Evolutionary conservation across 2,888 invertebrate genomes (phyloP).

Genomic region (Zeuzera pyrina): DNA sequence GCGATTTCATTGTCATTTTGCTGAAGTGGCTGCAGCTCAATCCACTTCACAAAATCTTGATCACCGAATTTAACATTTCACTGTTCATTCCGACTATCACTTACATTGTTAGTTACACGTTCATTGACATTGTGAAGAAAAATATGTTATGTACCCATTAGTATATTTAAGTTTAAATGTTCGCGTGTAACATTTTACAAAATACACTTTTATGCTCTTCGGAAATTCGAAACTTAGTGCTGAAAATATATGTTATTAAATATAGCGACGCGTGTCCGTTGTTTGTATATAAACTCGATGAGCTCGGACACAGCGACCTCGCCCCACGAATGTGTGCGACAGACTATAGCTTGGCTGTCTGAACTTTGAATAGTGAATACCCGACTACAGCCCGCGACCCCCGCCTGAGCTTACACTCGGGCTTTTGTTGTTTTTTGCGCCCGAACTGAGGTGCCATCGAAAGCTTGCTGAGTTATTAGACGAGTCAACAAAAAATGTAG

Average conservation of each 20-base stretch:
- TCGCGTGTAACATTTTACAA: too few relatives aligned
- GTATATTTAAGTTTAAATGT: too few relatives aligned
- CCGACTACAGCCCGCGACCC: constrained; percentile 40
- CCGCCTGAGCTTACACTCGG: constrained; percentile 37
- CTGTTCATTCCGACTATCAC: constrained; percentile 43
- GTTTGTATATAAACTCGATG: too few relatives aligned
- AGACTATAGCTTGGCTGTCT: constrained; percentile 38
- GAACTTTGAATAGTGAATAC: constrained; percentile 4
- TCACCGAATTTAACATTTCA: constrained; percentile 46
- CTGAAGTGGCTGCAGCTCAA: constrained; percentile 40
- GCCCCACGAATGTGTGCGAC: constrained; percentile 29
- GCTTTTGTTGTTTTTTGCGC: constrained; percentile 73
- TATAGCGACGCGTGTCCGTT: neutral
- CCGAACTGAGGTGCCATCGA: constrained; percentile 67
- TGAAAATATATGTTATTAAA: neutral
- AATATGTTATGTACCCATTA: too few relatives aligned
- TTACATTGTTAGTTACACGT: constrained; percentile 44
- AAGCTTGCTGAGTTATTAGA: constrained; percentile 69
- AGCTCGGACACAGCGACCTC: constrained; percentile 16
- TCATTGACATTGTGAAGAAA: constrained; percentile 27
- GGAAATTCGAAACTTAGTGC: neutral
- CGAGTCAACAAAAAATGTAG: constrained; percentile 55
- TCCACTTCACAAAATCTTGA: constrained; percentile 48
- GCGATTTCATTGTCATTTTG: constrained; percentile 77
- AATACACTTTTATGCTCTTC: too few relatives aligned